These are phyloP conservation scores for Gracilinanus agilis DNA, from an alignment of 2,113 vertebrate species.

Conservation along the genomic window DNA sequence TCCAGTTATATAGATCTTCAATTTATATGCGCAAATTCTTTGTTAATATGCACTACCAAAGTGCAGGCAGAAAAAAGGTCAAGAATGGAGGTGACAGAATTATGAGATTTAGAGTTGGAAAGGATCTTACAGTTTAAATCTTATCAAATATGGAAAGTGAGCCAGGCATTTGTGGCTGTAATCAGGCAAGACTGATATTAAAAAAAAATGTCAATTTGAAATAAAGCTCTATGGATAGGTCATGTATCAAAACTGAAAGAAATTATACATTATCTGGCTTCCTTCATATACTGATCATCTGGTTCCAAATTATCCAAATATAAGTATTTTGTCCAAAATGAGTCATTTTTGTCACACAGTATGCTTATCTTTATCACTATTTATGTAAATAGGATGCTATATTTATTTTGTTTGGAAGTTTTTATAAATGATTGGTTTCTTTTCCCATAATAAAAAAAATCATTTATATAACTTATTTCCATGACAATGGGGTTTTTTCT, in stretches of 20 bases:
- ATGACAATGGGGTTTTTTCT: not conserved
- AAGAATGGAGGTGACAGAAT: no score
- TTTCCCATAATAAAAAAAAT: not conserved
- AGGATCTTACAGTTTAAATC: no score
- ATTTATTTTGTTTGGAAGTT: slow-evolving; percentile 11
- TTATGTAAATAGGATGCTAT: not conserved
- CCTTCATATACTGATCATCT: not conserved
- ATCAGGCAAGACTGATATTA: not conserved
- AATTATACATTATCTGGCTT: slow-evolving; percentile 11
- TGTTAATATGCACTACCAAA: no score
- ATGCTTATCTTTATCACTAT: not conserved
- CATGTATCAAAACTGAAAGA: not conserved
- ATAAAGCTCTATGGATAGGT: not conserved
- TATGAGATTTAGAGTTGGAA: no score
- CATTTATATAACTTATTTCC: slow-evolving; percentile 15
- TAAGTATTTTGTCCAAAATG: not conserved
- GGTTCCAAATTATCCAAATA: not conserved
- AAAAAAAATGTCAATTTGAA: not conserved
- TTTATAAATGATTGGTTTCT: slow-evolving; percentile 10
- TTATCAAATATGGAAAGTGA: no score
- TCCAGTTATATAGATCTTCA: no score
- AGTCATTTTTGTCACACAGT: no score
- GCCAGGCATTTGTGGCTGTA: no score
- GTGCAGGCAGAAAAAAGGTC: no score
- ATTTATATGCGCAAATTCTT: no score